Evolutionary conservation across 2,797 vertebrate species (phyloP).

Genomic region (Syndactyla subalaris): DNA sequence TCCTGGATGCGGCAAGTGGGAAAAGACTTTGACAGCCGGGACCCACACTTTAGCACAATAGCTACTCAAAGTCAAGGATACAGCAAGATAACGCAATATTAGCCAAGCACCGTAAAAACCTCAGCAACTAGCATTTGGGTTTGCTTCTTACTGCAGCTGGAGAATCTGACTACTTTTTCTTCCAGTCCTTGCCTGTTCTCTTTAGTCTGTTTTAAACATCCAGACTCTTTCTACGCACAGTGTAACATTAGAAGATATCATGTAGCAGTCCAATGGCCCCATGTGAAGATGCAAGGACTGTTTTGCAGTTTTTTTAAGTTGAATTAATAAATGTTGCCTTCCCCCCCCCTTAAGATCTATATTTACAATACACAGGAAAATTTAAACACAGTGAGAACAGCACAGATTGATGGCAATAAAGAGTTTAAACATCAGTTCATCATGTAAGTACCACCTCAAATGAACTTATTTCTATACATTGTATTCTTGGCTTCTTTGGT

Average conservation of each 20-base stretch:
- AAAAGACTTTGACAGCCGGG: background rate
- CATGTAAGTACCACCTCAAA: background rate
- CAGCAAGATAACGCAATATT: background rate
- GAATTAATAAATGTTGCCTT: background rate
- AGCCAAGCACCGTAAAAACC: background rate
- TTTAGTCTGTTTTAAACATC: background rate
- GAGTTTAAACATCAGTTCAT: background rate
- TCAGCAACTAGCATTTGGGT: background rate
- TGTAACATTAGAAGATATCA: background rate
- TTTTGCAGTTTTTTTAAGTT: background rate
- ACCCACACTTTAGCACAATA: conserved; percentile 4
- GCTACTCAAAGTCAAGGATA: conserved; percentile 17
- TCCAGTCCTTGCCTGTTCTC: background rate
- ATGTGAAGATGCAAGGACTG: background rate
- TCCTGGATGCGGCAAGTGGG: conserved; percentile 18
- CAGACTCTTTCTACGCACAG: background rate
- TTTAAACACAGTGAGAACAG: background rate
- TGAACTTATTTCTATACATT: background rate
- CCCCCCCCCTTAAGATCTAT: background rate
- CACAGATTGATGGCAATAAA: background rate
- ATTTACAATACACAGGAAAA: background rate
- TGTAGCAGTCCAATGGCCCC: background rate
- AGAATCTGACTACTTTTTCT: background rate
- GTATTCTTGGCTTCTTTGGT: background rate
- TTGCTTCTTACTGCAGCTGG: background rate